A percentile compares a stretch with the other conserved stretches of the same genome.
Evolutionary conservation across 1,140 invertebrate species (phyloP).

Genomic region (Steinernema feltiae): DNA sequence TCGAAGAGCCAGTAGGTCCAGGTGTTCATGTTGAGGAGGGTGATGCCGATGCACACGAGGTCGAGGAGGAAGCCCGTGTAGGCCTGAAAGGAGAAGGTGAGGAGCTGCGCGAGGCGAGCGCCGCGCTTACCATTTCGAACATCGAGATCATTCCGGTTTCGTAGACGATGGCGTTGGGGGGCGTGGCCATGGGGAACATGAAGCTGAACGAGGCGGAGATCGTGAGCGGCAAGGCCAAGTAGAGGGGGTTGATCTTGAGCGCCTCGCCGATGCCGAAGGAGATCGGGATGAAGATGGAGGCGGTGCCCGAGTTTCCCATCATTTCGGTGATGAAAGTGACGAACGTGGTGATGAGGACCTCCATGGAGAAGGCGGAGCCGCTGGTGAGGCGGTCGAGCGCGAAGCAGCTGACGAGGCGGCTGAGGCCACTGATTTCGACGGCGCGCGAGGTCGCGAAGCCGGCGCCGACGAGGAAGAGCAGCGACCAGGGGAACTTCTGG

Average conservation of each 20-base stretch:
- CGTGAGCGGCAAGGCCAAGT: constrained; percentile 76
- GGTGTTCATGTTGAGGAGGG: constrained; percentile 41
- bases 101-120: background rate
- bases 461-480: constrained; percentile 35
- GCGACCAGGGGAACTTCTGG: constrained; percentile 30
- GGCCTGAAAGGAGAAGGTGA: constrained; percentile 19
- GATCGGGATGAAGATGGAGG: constrained; percentile 37
- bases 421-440: constrained; percentile 26
- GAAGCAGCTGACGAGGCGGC: constrained; percentile 19
- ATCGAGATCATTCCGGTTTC: constrained; percentile 60
- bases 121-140: constrained; percentile 58
- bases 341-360: constrained; percentile 25
- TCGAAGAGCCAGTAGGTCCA: constrained; percentile 40
- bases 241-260: constrained; percentile 69
- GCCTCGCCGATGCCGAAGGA: constrained; percentile 30
- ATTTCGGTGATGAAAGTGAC: constrained; percentile 34
- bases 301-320: constrained; percentile 33
- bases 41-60: constrained; percentile 34
- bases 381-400: constrained; percentile 14
- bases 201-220: constrained; percentile 72
- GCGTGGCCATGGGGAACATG: constrained; percentile 74
- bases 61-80: constrained; percentile 39
- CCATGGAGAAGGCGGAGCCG: constrained; percentile 21
- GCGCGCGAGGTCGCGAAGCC: constrained; percentile 33
- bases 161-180: constrained; percentile 85